A percentile compares a stretch with the other conserved stretches of the same genome.
Evolutionary conservation across 2,888 invertebrate species (phyloP).

Genomic region (Leucophenga montana): DNA sequence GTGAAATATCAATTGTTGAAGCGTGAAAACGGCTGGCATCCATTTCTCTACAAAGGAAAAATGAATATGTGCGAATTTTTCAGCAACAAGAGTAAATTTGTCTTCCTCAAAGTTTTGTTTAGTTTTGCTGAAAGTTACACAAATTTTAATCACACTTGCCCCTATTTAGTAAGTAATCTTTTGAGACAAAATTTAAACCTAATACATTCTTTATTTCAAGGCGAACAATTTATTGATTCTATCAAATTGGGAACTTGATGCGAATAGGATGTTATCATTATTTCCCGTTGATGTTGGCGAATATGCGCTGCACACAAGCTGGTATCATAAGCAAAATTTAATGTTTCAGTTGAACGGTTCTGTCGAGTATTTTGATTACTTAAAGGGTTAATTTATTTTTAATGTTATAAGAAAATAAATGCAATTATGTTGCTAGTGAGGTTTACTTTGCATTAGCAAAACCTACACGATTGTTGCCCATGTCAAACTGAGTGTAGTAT

Average conservation of each 20-base stretch:
- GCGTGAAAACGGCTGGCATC: constrained; percentile 3
- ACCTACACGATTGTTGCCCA: constrained; percentile 58
- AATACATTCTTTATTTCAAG: neutral
- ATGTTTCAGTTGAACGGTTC: too few relatives aligned
- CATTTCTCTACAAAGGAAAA: neutral
- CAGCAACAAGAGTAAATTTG: neutral
- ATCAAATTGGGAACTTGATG: neutral
- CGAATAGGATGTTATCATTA: neutral
- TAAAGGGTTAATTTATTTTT: too few relatives aligned
- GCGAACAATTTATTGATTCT: neutral
- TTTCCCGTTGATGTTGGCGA: neutral
- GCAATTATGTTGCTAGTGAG: too few relatives aligned
- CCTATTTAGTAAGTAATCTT: neutral
- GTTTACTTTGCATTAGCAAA: constrained; percentile 71
- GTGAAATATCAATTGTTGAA: neutral
- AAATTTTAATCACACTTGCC: neutral
- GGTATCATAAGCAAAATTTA: neutral
- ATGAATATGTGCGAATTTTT: neutral
- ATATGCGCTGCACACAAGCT: neutral
- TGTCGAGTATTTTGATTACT: too few relatives aligned
- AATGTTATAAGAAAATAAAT: neutral
- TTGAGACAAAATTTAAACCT: neutral
- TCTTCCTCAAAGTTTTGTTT: neutral
- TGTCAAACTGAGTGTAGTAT: constrained; percentile 61
- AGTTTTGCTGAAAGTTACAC: neutral